Base-by-base conservation (phyloP, 2,113 vertebrate genomes). In the Phaethornis superciliosus region DNA sequence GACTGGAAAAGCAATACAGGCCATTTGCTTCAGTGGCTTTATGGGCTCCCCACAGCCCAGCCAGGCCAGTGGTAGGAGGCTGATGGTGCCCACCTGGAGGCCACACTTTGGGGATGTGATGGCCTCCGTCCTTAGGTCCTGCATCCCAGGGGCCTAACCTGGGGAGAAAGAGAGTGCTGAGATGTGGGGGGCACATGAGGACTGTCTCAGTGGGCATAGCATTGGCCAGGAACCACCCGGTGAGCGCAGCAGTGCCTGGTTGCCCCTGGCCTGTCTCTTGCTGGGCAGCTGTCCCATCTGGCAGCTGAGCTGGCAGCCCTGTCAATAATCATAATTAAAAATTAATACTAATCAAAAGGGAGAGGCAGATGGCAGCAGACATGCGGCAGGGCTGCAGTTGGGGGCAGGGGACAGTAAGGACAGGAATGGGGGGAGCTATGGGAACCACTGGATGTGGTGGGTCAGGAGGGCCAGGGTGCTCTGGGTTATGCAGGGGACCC, bases 1-100 rank as follows among this genome's bases (percentile, higher is more conserved):
- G 98, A 98, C 98, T 98, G 98, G 98, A 98, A 97, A 98, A 99
- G 98, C 99, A 99, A 99, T 98, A 98, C 98, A 96, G 98, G 97
- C 97, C 98, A 98, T 99, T 99, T 98, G 99, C 99, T 98, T 99
- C 98, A 89, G 89, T 94, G 28, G 65, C 33, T 98, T 99, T 98
- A 98, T 98, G 98, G 98, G 93, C 96, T 97, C n/a, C 69, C 19
- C 0, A 13, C 30, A 54, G 68, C 47, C 22, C 46, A 56, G 64
- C 24, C 2, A 15, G 78, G 37, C 30, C 16, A 18, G 32, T 52
- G 42, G 56, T 5, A 1, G 13, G 44, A 37, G 52, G 19, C 35
- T 88, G 71, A 30, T 12, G 4, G 10, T 88, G 67, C 71, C 52
- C 58, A 32, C 17, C 26, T 12, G 12, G 37, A 51, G 2, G 26